Evolutionary conservation across 2,113 vertebrate species (phyloP), one percentile per base, ranked within the genome.

Genomic region (Catharus minimus): DNA sequence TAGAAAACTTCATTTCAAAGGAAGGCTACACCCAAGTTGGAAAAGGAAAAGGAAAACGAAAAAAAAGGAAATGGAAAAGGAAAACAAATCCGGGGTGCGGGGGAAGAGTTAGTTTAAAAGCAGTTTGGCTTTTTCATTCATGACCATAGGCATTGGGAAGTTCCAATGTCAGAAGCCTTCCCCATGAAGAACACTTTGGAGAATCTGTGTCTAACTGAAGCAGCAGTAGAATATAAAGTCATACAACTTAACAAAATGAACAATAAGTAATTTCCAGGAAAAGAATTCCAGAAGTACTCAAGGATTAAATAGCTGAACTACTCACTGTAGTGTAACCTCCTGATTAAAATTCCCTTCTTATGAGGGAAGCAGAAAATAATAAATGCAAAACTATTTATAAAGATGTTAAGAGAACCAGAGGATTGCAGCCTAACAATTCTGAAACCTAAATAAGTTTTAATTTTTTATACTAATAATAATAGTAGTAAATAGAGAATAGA

Each of bases 331-430:
- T 41, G 33, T 77, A 92, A 81, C 26, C 28, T 76, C 16, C 33
- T 33, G 46, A 92, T 66, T 74, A 92, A 86, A 86, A 90, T 53
- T 86, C 32, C 68, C 17, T 76, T 68, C 11, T 47, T 83, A 53
- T 49, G 10, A 69, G 22, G 28, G 38, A 80, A 80, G 15, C n/a
- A 28, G 21, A 88, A 60, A 82, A 82, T 33, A 82, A 57, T 6
- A 76, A 82, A 80, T 53, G 20, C 13, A 46, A 83, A 49, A 13
- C 6, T 64, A 36, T 61, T 64, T 10, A 77, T 57, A 55, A 56
- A 82, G 16, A 43, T 53, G 22, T 3, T 67, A 57, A 5, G 6
- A 33, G n/a, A 79, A 68, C 5, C 11, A 73, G 60, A 33, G 13
- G 13, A 62, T 19, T 80, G 56, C 7, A 72, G 41, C 46, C 2